Conservation (phyloP, 2,888 invertebrate species). For the Therioaphis trifolii region DNA sequence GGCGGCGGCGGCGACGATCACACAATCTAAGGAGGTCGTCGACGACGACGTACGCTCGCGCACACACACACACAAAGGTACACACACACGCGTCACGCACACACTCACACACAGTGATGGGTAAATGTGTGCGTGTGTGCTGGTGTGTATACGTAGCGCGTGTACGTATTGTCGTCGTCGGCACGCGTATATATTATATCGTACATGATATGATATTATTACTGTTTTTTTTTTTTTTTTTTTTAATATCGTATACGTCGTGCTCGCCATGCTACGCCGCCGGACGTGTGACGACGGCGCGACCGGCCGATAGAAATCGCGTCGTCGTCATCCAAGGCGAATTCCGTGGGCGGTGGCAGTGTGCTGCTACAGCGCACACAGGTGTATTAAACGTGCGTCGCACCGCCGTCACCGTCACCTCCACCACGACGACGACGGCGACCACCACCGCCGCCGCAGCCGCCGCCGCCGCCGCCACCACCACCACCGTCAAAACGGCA, state of each 20-base stretch:
- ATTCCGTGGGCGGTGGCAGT: slow-evolving; percentile 7
- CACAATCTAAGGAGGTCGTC: neutral
- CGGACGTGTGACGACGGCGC: neutral
- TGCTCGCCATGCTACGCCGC: neutral
- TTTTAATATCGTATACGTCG: slow-evolving; percentile 29
- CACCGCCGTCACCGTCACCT: neutral
- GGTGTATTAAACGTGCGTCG: too few species aligned
- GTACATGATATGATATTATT: too few species aligned
- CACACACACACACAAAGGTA: neutral
- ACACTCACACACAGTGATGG: too few species aligned
- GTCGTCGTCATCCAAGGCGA: neutral
- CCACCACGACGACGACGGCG: neutral
- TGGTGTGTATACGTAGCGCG: slow-evolving; percentile 9
- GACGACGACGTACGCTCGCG: too few species aligned
- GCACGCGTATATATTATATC: neutral
- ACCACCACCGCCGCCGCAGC: neutral
- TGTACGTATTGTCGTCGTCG: neutral
- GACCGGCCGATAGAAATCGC: slow-evolving; percentile 5
- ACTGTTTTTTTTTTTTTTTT: too few species aligned
- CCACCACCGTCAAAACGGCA: neutral
- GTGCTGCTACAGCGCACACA: neutral
- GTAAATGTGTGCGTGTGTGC: neutral
- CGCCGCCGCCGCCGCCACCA: neutral
- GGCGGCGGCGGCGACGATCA: neutral
- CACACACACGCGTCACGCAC: too few species aligned